A percentile compares a stretch with the other conserved stretches of the same genome.
Evolutionary conservation across 1,140 invertebrate genomes (phyloP).

Genomic region (Aleiodes sp.): DNA sequence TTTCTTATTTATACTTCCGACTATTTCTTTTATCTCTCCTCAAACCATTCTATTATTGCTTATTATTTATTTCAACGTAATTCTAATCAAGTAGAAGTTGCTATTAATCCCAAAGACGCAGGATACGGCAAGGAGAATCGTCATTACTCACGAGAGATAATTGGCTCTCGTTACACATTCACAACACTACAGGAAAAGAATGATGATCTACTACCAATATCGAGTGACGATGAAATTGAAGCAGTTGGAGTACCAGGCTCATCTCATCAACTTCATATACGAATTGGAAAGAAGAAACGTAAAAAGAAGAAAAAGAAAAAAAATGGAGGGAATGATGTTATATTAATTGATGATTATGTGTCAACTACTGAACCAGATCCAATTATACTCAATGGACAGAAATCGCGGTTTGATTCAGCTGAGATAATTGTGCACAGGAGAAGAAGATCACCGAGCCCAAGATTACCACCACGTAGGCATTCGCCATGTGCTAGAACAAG

Average conservation of each 20-base stretch:
- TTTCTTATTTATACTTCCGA: neutral
- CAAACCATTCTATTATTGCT: conserved; percentile 11
- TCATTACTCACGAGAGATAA: conserved; percentile 49
- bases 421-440: neutral
- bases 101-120: conserved; percentile 59
- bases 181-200: conserved; percentile 57
- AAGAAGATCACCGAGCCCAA: conserved; percentile 32
- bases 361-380: conserved; percentile 27
- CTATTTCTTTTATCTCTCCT: neutral
- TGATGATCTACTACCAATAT: conserved; percentile 59
- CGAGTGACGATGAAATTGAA: conserved; percentile 63
- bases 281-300: conserved; percentile 22
- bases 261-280: conserved; percentile 35
- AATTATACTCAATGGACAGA: neutral
- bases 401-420: neutral
- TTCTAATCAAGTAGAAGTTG: conserved; percentile 54
- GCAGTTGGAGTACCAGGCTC: conserved; percentile 49
- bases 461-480: conserved; percentile 24
- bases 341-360: conserved; percentile 34
- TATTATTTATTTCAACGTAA: too few relatives aligned
- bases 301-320: conserved; percentile 52
- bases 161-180: conserved; percentile 25
- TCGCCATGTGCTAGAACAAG: neutral
- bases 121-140: conserved; percentile 62
- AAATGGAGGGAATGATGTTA: conserved; percentile 18